Evolutionary conservation across 1,140 invertebrate genomes (phyloP).

Genomic region (Ostrea denselamellosa): DNA sequence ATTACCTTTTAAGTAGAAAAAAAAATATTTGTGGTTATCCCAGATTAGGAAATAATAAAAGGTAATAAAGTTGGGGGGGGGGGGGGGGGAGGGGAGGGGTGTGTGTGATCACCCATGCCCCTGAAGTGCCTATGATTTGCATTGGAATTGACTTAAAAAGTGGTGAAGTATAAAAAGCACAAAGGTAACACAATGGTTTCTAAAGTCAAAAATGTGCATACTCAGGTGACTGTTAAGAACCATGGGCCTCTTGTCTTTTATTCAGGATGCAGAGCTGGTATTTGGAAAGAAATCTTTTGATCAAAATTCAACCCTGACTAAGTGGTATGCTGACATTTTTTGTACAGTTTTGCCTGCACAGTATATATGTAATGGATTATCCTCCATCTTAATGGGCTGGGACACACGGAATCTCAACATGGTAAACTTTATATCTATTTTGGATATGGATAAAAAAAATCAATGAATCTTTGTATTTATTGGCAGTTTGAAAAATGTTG

Average conservation of each 20-base stretch:
- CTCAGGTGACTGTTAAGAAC: too few relatives aligned
- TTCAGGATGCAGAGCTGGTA: neutral
- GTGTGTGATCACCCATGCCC: too few relatives aligned
- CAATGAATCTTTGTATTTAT: neutral
- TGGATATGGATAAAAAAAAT: neutral
- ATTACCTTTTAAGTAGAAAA: too few relatives aligned
- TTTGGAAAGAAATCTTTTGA: conserved; percentile 39
- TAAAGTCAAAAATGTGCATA: too few relatives aligned
- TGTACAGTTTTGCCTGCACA: neutral
- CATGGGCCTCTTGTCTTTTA: neutral
- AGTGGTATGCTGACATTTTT: conserved; percentile 12
- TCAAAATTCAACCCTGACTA: conserved; percentile 34
- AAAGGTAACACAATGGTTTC: too few relatives aligned
- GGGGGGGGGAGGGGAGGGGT: too few relatives aligned
- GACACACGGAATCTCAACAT: neutral
- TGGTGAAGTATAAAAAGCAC: too few relatives aligned
- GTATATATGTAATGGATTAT: conserved; percentile 4
- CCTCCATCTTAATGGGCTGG: conserved; percentile 34
- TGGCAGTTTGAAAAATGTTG: neutral
- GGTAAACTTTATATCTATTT: neutral
- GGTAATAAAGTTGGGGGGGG: too few relatives aligned
- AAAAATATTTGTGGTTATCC: too few relatives aligned
- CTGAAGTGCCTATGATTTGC: too few relatives aligned
- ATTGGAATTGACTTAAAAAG: too few relatives aligned
- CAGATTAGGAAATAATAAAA: too few relatives aligned